Evolutionary conservation across 2,113 vertebrate species (phyloP), one percentile per base, ranked within the genome.

Genomic region (Chrysemys picta): DNA sequence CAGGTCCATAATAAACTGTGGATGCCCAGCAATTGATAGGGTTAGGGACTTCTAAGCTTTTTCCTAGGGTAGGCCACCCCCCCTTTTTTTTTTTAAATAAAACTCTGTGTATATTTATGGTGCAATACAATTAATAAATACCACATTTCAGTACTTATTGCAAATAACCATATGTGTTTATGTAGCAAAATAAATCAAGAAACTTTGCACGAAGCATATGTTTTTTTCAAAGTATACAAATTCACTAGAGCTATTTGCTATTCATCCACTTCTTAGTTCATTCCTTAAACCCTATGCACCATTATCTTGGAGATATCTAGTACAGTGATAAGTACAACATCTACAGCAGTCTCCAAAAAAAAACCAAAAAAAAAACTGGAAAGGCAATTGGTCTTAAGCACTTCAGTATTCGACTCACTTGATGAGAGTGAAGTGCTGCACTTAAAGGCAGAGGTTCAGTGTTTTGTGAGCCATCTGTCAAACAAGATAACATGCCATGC

Each of bases 161-260:
- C 8, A 10, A 75, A 38, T 42, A 42, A 42, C 38, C 38, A 75
- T 42, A 12, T 75, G 17, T 10, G n/a, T 54, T n/a, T 72, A 72
- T 75, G 22, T 22, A 75, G 47, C 42, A 76, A 76, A 45, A 4
- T 50, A 69, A 54, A 25, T 56, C 1, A 0, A 2, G 1, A 5
- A n/a, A 2, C 10, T 50, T 78, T 72, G 2, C 25, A 52, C 69
- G 42, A 47, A 86, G 82, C 4, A 9, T 0, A 0, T 25, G 5
- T 93, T 38, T n/a, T n/a, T 29, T 17, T 35, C 17, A 25, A 80
- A 53, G 47, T 3, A 10, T 22, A 8, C 3, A 17, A 3, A 12
- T 78, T 25, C 17, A 14, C 2, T 72, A 1, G 1, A 56, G 10
- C 27, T 65, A 3, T 38, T 80, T 89, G 72, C 16, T 76, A 1